Base-by-base conservation (phyloP, 1,140 invertebrate genomes). In the Phocides pigmalion region DNA sequence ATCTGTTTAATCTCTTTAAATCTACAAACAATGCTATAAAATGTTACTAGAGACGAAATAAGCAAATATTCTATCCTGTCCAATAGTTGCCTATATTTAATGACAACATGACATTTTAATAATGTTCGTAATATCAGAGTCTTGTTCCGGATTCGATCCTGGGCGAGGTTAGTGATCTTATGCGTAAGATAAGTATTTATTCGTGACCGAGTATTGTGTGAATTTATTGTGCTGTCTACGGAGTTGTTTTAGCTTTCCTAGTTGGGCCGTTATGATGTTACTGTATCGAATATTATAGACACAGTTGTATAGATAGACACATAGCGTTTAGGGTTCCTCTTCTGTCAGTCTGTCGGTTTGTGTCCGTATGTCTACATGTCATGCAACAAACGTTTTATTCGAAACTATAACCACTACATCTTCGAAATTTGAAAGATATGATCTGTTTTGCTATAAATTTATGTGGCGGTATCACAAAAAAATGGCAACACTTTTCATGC, bases 121-220 rank as follows among this genome's bases (percentile, higher is more conserved):
- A 56, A 56, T 56, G 53, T 56, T 28, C 2, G 53, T 58, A 58
- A 58, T 58, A 58, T 58, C 44, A 44, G 20, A 20, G 22, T 44
- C 53, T 42, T 44, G 53, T 58, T 58, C 53, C 53, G 39, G 53
- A 22, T 28, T 58, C 53, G 53, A 58, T 58, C 15, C 53, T n/a
- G 37, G 37, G 19, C 37, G n/a, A 22, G 53, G 41, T 46, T 46
- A 46, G 54, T 28, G 41, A 59, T 59, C 54, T 59, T 59, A 59
- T 42, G 54, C 54, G 54, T 59, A 59, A 59, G 54, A 59, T 59
- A 59, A 59, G 42, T 59, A 59, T 59, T 59, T 59, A 59, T 59
- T 59, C 54, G 54, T 59, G 54, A 59, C 54, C 41, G 22, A 44
- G 15, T 46, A 59, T 59, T 46, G 41, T 59, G 42, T 32, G 41